These are phyloP conservation scores for Betta splendens DNA, from an alignment of 2,797 vertebrate species.

Conservation along the genomic window DNA sequence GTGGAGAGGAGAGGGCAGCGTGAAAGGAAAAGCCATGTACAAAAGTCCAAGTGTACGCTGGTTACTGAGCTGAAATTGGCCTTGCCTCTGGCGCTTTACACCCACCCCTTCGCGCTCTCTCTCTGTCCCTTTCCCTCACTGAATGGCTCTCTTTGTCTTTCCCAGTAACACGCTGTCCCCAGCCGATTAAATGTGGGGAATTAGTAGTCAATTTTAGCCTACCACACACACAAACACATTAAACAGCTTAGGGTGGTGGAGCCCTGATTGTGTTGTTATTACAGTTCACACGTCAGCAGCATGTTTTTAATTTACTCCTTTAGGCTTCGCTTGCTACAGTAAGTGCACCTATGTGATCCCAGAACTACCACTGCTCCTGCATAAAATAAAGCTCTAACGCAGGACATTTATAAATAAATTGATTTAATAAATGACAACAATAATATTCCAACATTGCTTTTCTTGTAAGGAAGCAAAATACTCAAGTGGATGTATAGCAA, in stretches of 20 bases:
- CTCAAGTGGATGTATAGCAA: conserved; percentile 74
- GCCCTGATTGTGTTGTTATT: conserved; percentile 75
- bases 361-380: background rate
- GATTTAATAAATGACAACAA: conserved; percentile 82
- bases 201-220: conserved; percentile 86
- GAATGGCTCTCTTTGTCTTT: conserved; percentile 76
- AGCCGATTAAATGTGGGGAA: conserved; percentile 86
- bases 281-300: conserved; percentile 74
- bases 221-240: conserved; percentile 78
- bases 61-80: conserved; percentile 74
- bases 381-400: conserved; percentile 49
- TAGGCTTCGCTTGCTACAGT: conserved; percentile 27
- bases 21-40: conserved; percentile 66
- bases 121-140: conserved; percentile 56
- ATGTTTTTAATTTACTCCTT: conserved; percentile 56
- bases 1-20: conserved; percentile 61
- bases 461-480: conserved; percentile 80
- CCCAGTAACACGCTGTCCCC: conserved; percentile 77
- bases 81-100: conserved; percentile 73
- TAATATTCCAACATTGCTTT: conserved; percentile 78
- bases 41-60: conserved; percentile 72
- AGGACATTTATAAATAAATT: conserved; percentile 79
- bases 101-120: conserved; percentile 65
- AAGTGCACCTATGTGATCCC: conserved; percentile 15
- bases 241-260: conserved; percentile 76